Conservation (phyloP, 2,113 vertebrate genomes). For the Thinocorus orbignyianus region DNA sequence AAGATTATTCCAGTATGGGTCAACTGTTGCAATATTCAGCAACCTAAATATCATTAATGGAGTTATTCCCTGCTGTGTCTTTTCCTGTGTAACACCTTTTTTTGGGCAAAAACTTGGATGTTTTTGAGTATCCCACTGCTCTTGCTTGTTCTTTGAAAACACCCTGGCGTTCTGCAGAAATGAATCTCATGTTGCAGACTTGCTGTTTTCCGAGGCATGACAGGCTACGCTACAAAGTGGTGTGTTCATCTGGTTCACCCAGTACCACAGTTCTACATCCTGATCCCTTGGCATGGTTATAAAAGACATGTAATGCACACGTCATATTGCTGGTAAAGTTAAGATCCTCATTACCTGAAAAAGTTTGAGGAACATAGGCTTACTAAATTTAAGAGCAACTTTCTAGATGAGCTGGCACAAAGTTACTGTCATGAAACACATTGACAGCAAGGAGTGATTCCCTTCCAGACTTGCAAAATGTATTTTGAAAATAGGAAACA, state of each 20-base stretch:
- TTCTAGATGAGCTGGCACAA: neutral
- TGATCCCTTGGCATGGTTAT: neutral
- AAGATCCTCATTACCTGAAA: neutral
- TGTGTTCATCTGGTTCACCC: neutral
- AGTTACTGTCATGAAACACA: neutral
- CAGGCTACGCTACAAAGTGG: neutral
- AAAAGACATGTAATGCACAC: neutral
- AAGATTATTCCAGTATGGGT: neutral
- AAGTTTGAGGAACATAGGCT: neutral
- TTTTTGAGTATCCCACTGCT: neutral
- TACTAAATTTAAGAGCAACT: neutral
- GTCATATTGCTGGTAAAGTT: neutral
- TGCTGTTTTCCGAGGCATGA: neutral
- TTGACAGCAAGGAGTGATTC: neutral
- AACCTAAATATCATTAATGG: neutral
- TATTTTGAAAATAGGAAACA: neutral
- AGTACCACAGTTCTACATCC: neutral
- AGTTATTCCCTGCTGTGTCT: neutral
- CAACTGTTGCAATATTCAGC: constrained; percentile 36
- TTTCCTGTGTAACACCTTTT: neutral
- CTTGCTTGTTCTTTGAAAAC: neutral
- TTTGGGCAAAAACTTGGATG: neutral
- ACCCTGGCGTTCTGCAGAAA: neutral
- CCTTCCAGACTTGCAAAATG: neutral
- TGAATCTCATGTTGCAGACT: neutral